phyloP scores from a whole-genome alignment of 2,888 invertebrate genomes.

The Conops quadrifasciatus region DNA sequence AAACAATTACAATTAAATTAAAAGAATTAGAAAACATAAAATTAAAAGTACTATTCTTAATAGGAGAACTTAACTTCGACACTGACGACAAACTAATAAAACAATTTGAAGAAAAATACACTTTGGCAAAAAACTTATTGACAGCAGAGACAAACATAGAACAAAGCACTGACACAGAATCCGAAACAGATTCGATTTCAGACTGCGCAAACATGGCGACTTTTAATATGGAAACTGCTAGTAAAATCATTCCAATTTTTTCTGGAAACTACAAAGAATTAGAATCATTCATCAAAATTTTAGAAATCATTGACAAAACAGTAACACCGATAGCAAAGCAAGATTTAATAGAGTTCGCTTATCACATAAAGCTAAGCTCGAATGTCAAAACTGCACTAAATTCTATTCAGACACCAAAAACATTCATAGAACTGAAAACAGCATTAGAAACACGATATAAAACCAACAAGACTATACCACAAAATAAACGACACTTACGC shows the following conservation, averaged over 20 bases:
- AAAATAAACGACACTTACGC: neutral
- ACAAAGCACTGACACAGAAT: neutral
- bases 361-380: too few species aligned
- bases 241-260: constrained; percentile 6
- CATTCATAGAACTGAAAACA: neutral
- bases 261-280: constrained; percentile 8
- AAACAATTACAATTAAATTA: too few species aligned
- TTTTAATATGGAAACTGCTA: constrained; percentile 4
- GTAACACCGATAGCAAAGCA: too few species aligned
- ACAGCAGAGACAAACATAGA: too few species aligned
- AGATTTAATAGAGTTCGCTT: too few species aligned
- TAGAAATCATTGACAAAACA: neutral
- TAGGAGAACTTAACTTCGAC: too few species aligned
- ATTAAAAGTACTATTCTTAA: too few species aligned
- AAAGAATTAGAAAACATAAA: too few species aligned
- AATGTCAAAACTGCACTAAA: neutral
- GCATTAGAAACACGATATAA: neutral
- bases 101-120: too few species aligned
- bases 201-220: neutral
- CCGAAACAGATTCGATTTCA: neutral
- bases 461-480: neutral
- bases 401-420: neutral
- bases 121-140: too few species aligned
- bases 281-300: neutral
- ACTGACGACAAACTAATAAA: too few species aligned